Base-by-base conservation (phyloP, 2,888 invertebrate species). In the Sinhomidia bicolor region DNA sequence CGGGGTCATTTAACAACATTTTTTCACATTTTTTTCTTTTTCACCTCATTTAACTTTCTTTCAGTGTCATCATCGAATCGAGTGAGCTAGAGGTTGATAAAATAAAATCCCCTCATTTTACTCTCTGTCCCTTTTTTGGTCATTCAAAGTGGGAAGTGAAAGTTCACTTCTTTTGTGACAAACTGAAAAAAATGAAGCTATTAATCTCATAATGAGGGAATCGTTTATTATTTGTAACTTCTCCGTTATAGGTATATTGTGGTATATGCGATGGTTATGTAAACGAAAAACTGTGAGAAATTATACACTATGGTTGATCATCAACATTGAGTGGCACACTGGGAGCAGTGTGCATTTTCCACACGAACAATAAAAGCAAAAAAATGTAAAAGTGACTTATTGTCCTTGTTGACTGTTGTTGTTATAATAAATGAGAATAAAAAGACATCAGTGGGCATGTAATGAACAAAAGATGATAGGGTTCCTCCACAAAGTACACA, bases 121-220 rank as follows among this genome's bases (percentile, higher is more conserved):
- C 68, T 20, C 6, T 20, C 20, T 36, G n/a, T 68, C 36, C 20
- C 71, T 17, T 17, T 60, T 23, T 26, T 47, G 44, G 20, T 57
- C 54, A 79, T 47, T 57, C 29, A 62, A 29, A 36, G 6, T n/a
- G 2, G 29, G 54, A 60, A 60, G 80, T 80, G 62, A 78, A 54
- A 80, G 80, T 62, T 80, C 80, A 80, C 62, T 41, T 41, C 80
- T 62, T 51, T 74, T 74, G 74, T 74, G 74, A 26, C 51, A 74
- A 74, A 74, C 20, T 26, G 20, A n/a, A 74, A 74, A 74, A 74
- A 47, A 44, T 90, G 81, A 23, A 29, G 29, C 76, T 71, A 90
- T 91, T 91, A 90, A 91, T 90, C 87, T 81, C 65, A 51, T 91
- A 91, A 91, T 91, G 90, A 90, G 89, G 88, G 44, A 79, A 36